Base-by-base conservation (phyloP, 2,113 vertebrate species). In the Cathartes aura region DNA sequence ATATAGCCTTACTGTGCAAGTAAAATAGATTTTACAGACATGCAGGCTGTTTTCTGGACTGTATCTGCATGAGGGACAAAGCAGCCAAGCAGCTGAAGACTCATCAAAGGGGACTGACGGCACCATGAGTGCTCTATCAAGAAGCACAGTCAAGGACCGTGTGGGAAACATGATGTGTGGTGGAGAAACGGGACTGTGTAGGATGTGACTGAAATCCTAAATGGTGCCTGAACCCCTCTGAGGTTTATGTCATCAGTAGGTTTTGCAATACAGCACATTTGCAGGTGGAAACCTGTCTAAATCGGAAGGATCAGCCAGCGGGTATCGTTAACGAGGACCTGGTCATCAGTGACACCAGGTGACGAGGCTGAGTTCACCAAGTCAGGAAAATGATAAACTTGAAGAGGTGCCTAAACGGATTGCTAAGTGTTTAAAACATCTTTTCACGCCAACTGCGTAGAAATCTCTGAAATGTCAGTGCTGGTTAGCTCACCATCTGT, bases 401-500 rank as follows among this genome's bases (percentile, higher is more conserved):
- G 62, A 87, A 74, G 74, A 82, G 55, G 24, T 45, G 58, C 40
- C 67, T 73, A 68, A 75, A 62, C 38, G 82, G 72, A 29, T 53
- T 9, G 8, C 52, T 50, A 82, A 76, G 73, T 17, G 45, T 66
- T 85, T 55, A 66, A 91, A 91, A 94, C 93, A 79, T 76, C 89
- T 94, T 93, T 95, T 91, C 73, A 78, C 12, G 15, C 76, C 95
- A 82, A 93, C 84, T 95, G 83, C 80, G 64, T 38, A 93, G 97
- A 79, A 82, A 85, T 70, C 89, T 80, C 90, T 79, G 58, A 97
- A 97, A 95, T 97, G 93, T 92, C 96, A 97, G 56, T 0, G 3
- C 66, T 84, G 60, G 68, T 89, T 87, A 90, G 70, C 47, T 82
- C 78, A 76, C 95, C 95, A 97, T 96, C 96, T 97, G 96, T 76